Conservation (phyloP, 2,888 invertebrate genomes). For the Synergus umbraculus region DNA sequence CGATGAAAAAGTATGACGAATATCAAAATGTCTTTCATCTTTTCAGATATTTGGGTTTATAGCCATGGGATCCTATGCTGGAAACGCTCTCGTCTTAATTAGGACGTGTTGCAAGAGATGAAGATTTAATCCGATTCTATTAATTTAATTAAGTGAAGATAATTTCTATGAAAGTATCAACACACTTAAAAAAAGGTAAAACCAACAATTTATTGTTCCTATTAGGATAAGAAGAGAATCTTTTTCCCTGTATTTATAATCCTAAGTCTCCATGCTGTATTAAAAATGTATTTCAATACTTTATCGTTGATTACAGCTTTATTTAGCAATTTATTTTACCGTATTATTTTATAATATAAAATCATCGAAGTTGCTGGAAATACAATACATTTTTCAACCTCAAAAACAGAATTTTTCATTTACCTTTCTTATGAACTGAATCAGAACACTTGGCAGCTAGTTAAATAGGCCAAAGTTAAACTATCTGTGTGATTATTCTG, state of each 20-base stretch:
- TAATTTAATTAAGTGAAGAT: too few species aligned
- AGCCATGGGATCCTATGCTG: constrained; percentile 32
- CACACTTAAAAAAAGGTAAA: not conserved
- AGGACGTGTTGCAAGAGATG: constrained; percentile 29
- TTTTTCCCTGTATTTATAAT: too few species aligned
- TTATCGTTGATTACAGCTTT: not conserved
- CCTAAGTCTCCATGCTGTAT: too few species aligned
- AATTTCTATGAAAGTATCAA: too few species aligned
- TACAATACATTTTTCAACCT: not conserved
- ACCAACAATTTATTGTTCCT: not conserved
- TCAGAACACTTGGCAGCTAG: not conserved
- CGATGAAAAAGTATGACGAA: too few species aligned
- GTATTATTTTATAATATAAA: too few species aligned
- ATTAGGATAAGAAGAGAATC: not conserved
- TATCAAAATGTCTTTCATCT: not conserved
- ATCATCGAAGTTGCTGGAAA: not conserved
- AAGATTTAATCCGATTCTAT: not conserved
- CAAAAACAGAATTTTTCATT: not conserved
- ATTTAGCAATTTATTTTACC: not conserved
- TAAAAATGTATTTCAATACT: not conserved
- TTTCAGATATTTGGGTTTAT: constrained; percentile 29
- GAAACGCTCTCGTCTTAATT: constrained; percentile 23
- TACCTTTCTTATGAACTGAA: not conserved
- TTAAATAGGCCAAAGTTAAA: constrained; percentile 1
- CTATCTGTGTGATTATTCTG: not conserved